Conservation (phyloP, 2,888 invertebrate genomes). For the Drosophila mimica region DNA sequence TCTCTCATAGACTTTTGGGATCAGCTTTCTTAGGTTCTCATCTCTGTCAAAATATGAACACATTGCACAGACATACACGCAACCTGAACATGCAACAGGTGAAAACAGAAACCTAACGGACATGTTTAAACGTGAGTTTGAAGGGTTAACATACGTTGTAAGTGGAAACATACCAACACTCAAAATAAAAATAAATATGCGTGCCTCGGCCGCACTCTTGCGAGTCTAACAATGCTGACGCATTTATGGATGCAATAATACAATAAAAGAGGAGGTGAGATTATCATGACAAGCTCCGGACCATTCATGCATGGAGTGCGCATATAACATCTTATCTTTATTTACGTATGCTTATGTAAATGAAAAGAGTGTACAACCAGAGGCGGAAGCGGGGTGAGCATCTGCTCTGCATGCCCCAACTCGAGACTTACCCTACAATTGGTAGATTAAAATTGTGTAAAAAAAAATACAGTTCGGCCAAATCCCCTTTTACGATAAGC, state of each 20-base stretch:
- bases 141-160: neutral
- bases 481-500: neutral
- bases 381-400: neutral
- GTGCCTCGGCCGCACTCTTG: neutral
- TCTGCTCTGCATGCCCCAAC: neutral
- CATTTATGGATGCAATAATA: constrained; percentile 15
- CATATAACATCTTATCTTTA: constrained; percentile 3
- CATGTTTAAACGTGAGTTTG: neutral
- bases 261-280: neutral
- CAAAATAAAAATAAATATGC: neutral
- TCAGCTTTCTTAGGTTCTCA: neutral
- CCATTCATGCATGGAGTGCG: neutral
- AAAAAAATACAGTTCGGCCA: neutral
- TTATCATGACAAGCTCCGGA: neutral
- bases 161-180: neutral
- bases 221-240: constrained; percentile 6
- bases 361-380: neutral
- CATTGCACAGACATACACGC: neutral
- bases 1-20: neutral
- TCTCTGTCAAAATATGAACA: neutral
- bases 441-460: neutral
- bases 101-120: neutral
- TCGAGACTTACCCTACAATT: neutral
- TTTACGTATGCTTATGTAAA: neutral
- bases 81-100: neutral